Conservation (phyloP, 2,797 vertebrate genomes). For the Glossophaga mutica region DNA sequence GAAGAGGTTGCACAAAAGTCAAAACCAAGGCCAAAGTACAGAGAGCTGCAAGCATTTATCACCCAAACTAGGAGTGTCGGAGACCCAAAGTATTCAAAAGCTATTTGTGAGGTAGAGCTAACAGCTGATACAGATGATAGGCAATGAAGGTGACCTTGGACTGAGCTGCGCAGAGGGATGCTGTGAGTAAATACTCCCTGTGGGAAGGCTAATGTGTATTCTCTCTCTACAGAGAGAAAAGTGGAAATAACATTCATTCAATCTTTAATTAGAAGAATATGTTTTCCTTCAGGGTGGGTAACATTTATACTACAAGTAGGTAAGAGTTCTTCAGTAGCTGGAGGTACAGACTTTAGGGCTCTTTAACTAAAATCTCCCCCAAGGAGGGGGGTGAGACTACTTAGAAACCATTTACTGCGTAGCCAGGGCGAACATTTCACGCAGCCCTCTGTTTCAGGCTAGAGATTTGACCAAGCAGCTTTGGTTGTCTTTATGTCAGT, state of each 20-base stretch:
- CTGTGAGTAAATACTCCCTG: neutral
- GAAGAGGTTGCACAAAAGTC: neutral
- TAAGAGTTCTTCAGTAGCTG: constrained; percentile 47
- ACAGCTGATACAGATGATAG: neutral
- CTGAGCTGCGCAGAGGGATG: neutral
- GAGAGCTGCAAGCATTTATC: neutral
- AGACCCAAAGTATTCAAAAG: neutral
- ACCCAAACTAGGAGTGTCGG: neutral
- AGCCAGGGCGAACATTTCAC: neutral
- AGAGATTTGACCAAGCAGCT: constrained; percentile 54
- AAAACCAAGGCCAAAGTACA: neutral
- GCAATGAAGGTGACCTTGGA: neutral
- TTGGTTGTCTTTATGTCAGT: constrained; percentile 49
- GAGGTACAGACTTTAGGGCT: neutral
- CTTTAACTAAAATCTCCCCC: constrained; percentile 28
- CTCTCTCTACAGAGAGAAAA: constrained; percentile 2
- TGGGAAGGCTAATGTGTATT: neutral
- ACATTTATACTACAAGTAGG: constrained; percentile 10
- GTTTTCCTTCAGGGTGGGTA: neutral
- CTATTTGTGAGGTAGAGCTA: neutral
- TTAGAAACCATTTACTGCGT: neutral
- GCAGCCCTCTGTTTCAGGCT: constrained; percentile 28
- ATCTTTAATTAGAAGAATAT: constrained; percentile 39
- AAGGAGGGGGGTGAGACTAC: neutral
- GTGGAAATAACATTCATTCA: neutral